Conservation (phyloP, 2,797 vertebrate genomes). For the Microchirus variegatus region DNA sequence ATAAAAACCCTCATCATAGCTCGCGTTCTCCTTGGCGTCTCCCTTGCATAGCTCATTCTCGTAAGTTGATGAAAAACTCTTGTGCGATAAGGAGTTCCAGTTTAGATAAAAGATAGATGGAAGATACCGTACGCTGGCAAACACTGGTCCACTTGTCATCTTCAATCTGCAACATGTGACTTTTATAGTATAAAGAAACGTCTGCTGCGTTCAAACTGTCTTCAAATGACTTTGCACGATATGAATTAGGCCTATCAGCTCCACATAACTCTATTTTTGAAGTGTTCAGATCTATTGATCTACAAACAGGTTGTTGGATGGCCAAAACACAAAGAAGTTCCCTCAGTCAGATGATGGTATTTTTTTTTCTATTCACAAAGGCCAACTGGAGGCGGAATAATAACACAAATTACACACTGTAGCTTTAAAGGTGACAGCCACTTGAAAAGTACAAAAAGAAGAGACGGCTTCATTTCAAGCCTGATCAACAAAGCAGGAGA, state of each 20-base stretch:
- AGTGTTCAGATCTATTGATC: too few species aligned
- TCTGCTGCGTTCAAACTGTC: too few species aligned
- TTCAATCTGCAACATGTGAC: neutral
- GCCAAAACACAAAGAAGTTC: too few species aligned
- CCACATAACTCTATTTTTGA: too few species aligned
- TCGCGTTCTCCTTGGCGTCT: constrained; percentile 16
- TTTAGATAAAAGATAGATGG: constrained; percentile 14
- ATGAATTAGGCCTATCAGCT: too few species aligned
- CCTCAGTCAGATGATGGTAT: too few species aligned
- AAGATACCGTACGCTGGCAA: constrained; percentile 3
- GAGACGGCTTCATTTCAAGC: constrained; percentile 28
- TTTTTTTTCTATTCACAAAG: too few species aligned
- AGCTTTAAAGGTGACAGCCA: constrained; percentile 11
- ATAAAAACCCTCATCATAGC: constrained; percentile 42
- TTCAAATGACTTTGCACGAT: too few species aligned
- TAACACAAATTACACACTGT: too few species aligned
- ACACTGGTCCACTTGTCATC: constrained; percentile 11
- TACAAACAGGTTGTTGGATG: too few species aligned
- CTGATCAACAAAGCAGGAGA: constrained; percentile 50
- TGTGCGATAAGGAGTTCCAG: neutral
- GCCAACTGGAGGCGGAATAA: too few species aligned
- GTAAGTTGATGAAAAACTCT: constrained; percentile 20
- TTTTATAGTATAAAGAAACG: too few species aligned
- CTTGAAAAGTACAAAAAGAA: constrained; percentile 31
- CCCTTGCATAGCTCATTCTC: neutral